A percentile compares a stretch with the other conserved stretches of the same genome.
These are phyloP conservation scores for Diarsia dahlii DNA, from an alignment of 2,888 invertebrate genomes.

Conservation along the genomic window DNA sequence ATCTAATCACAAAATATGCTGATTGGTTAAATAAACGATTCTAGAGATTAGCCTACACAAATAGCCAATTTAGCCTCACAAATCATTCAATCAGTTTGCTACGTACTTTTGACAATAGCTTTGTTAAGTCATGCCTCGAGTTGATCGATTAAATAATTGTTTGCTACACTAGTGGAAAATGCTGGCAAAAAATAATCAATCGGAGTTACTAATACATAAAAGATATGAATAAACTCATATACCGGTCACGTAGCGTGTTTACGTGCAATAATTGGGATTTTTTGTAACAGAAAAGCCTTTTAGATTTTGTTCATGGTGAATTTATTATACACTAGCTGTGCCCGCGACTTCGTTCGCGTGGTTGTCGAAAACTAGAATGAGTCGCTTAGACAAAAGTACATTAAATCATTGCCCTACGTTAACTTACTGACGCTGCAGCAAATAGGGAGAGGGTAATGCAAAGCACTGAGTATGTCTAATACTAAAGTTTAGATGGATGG, in stretches of 20 bases:
- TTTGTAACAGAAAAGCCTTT: constrained; percentile 9
- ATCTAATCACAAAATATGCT: constrained; percentile 21
- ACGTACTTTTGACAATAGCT: constrained; percentile 34
- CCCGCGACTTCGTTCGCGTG: too few relatives aligned
- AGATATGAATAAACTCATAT: constrained; percentile 2
- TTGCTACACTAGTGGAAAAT: constrained; percentile 5
- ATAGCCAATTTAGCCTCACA: constrained; percentile 32
- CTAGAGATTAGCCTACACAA: constrained; percentile 35
- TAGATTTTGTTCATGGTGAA: constrained; percentile 12
- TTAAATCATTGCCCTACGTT: too few relatives aligned
- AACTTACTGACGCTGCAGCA: too few relatives aligned
- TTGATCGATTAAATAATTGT: constrained; percentile 38
- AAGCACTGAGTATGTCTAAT: too few relatives aligned
- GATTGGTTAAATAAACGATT: constrained; percentile 38
- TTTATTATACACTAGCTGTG: not conserved
- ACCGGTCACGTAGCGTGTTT: constrained; percentile 10
- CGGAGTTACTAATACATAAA: constrained; percentile 15
- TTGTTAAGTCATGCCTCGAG: constrained; percentile 29
- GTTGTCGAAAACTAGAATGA: too few relatives aligned
- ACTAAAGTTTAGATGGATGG: too few relatives aligned
- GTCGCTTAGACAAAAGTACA: too few relatives aligned
- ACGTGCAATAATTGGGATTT: constrained; percentile 15
- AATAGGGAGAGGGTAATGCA: too few relatives aligned
- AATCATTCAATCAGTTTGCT: constrained; percentile 43
- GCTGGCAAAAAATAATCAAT: constrained; percentile 43